Conservation (phyloP, 2,888 invertebrate genomes). For the Ophioninae sp. region DNA sequence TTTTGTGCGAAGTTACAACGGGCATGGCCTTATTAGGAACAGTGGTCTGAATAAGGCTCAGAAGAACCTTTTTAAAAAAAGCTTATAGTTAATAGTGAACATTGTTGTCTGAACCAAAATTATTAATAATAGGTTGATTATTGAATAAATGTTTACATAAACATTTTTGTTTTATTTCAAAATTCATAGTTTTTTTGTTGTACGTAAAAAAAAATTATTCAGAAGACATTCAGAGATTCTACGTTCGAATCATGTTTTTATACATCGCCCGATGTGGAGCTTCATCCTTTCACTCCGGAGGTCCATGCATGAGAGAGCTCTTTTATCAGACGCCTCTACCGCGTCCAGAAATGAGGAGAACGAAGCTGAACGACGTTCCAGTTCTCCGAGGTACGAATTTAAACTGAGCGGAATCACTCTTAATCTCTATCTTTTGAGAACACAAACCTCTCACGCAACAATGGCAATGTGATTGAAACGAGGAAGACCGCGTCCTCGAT, state of each 20-base stretch:
- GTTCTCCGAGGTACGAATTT: conserved; percentile 44
- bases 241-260: conserved; percentile 3
- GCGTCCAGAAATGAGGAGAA: conserved; percentile 26
- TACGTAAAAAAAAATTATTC: no score
- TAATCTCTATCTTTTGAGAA: conserved; percentile 28
- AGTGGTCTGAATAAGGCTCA: no score
- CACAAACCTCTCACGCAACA: conserved; percentile 12
- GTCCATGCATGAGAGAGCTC: conserved; percentile 32
- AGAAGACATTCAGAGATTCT: conserved; percentile 33
- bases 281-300: conserved; percentile 59
- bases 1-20: no score
- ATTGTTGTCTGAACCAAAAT: no score
- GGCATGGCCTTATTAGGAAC: no score
- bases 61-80: no score
- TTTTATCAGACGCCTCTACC: no score
- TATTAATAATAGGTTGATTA: no score
- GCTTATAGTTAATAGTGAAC: no score
- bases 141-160: no score
- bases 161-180: no score
- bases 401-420: conserved; percentile 44
- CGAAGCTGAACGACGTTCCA: conserved; percentile 48
- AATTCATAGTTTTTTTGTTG: no score
- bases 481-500: neutral
- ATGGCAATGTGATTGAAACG: neutral
- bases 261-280: conserved; percentile 17